Base-by-base conservation (phyloP, 2,888 invertebrate genomes). In the Plagiodera versicolora region DNA sequence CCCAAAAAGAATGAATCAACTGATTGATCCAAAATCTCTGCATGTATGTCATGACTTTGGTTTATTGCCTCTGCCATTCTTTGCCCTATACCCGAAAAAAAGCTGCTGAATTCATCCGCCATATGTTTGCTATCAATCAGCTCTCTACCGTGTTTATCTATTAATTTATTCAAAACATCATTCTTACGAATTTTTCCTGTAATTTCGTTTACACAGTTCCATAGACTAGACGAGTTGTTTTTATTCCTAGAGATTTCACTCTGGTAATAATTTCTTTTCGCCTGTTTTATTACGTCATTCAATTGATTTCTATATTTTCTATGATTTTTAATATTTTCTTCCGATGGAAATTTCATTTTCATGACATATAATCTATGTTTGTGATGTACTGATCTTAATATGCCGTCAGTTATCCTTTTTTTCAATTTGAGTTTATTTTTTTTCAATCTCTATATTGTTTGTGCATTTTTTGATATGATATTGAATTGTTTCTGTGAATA, bases 231-330 rank as follows among this genome's bases (percentile, higher is more conserved):
- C 11, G 32, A 32, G 11, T 5, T 50, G 9, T 28, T 30, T 50
- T 30, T 30, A 50, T 50, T 50, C 30, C 30, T 50, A 17, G 50
- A 50, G 11, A 50, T 30, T 50, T 30, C 24, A 18, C 30, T 50
- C 50, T 50, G 50, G 11, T 50, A 30, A 50, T 50, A 50, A 30
- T 50, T 28, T 28, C 32, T 11, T 30, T 30, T 50, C 30, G 50
- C 30, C 28, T 30, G 30, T 30, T 50, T 50, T 8, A 14, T 50
- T 30, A 50, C 17, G 14, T 50, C 50, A 50, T 28, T 30, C 24
- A 50, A 30, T 50, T 50, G 28, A 16, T 50, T 50, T 50, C 30
- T 50, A 11, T 50, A 50, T 50, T 50, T 50, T 50, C 30, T 50
- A 30, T 28, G 30, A 11, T 28, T 50, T 50, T 28, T 30, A 30